A percentile compares a stretch with the other conserved stretches of the same genome.
Evolutionary conservation across 2,888 invertebrate species (phyloP).

Genomic region (Cordilura impudica): DNA sequence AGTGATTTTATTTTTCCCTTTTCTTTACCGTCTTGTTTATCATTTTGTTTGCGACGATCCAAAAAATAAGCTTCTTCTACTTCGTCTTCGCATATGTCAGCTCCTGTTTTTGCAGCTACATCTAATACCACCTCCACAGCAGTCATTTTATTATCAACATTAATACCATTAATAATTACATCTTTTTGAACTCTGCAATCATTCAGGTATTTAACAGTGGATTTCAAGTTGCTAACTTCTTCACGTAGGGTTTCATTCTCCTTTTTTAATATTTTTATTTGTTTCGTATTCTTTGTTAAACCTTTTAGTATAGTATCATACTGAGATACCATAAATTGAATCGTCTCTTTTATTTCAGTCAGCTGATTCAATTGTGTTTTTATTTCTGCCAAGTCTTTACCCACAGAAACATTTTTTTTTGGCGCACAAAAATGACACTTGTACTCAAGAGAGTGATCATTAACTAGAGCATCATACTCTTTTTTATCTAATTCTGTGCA

Average conservation of each 20-base stretch:
- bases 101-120: conserved; percentile 1
- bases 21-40: not conserved
- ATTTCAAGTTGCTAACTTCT: conserved; percentile 8
- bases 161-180: conserved; percentile 8
- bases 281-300: not conserved
- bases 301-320: conserved; percentile 11
- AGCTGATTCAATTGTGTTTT: conserved; percentile 1
- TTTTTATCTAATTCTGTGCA: not conserved
- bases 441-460: conserved; percentile 3
- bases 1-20: not conserved
- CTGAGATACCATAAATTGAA: conserved; percentile 13
- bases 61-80: conserved; percentile 1
- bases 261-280: not conserved
- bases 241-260: too few species aligned
- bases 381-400: not conserved
- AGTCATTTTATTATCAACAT: not conserved
- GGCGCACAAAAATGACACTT: conserved; percentile 13
- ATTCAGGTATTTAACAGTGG: not conserved
- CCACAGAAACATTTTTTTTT: not conserved
- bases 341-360: conserved; percentile 1
- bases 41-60: not conserved
- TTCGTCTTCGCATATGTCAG: not conserved
- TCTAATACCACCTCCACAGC: not conserved
- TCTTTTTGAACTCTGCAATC: conserved; percentile 7
- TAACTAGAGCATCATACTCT: not conserved